phyloP scores from a whole-genome alignment of 2,888 invertebrate genomes.

The Auanema freiburgensis region DNA sequence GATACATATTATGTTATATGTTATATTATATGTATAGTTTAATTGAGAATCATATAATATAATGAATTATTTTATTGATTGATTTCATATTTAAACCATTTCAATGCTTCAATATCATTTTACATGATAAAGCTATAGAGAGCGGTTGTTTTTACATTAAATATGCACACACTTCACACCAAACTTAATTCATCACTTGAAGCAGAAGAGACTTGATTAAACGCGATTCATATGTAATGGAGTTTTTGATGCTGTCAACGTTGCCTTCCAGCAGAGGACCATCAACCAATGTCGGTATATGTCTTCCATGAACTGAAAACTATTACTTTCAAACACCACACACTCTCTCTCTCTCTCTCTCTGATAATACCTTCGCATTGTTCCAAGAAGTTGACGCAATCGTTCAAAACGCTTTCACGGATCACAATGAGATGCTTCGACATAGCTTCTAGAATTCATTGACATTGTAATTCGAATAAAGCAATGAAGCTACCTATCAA shows the following conservation, averaged over 20 bases:
- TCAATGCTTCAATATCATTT: too few species aligned
- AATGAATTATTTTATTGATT: too few species aligned
- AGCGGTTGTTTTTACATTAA: neutral
- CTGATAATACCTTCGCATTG: conserved; percentile 81
- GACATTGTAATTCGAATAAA: neutral
- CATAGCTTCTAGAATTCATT: conserved; percentile 26
- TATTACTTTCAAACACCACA: too few species aligned
- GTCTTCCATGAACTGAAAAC: conserved; percentile 80
- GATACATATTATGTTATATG: too few species aligned
- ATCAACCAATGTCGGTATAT: conserved; percentile 81
- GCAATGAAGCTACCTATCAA: conserved; percentile 22
- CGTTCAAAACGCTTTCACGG: conserved; percentile 82
- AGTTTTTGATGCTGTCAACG: conserved; percentile 78
- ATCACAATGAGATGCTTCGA: conserved; percentile 79
- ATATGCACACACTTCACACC: too few species aligned
- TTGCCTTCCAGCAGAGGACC: conserved; percentile 77
- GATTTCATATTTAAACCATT: too few species aligned
- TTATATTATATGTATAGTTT: too few species aligned
- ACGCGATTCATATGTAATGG: conserved; percentile 86
- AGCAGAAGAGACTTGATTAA: conserved; percentile 74
- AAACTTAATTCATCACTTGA: conserved; percentile 7
- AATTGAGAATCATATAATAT: too few species aligned
- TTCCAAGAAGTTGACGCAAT: conserved; percentile 84
- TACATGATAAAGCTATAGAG: too few species aligned
- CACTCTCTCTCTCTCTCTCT: too few species aligned